These are phyloP conservation scores for Calameuta pallipes DNA, from an alignment of 2,888 invertebrate genomes.

Conservation along the genomic window DNA sequence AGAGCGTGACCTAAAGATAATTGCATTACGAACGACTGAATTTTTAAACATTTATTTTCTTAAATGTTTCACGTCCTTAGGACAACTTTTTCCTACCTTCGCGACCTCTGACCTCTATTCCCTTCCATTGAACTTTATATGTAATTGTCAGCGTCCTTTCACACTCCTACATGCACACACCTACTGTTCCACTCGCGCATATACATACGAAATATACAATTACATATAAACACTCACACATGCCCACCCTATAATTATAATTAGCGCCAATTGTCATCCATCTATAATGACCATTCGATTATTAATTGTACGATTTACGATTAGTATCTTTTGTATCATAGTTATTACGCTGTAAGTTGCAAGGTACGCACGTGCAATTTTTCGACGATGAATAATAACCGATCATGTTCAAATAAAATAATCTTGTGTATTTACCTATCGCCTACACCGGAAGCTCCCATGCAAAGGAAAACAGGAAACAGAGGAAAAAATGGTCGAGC, in stretches of 20 bases:
- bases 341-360: conserved; percentile 59
- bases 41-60: conserved; percentile 36
- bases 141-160: conserved; percentile 36
- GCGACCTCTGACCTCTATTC: conserved; percentile 10
- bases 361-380: conserved; percentile 58
- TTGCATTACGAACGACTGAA: conserved; percentile 44
- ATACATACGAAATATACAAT: too few relatives aligned
- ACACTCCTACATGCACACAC: conserved; percentile 10
- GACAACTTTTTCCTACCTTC: background rate
- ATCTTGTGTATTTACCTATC: background rate
- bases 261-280: conserved; percentile 31
- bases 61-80: conserved; percentile 27
- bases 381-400: conserved; percentile 62
- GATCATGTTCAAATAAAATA: conserved; percentile 52
- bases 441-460: background rate
- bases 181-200: too few relatives aligned
- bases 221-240: background rate
- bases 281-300: conserved; percentile 41
- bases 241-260: background rate
- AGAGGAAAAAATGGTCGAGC: background rate
- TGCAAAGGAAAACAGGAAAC: background rate
- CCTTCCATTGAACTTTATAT: conserved; percentile 34
- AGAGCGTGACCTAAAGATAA: conserved; percentile 18
- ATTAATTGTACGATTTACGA: conserved; percentile 46
- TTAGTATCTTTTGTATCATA: conserved; percentile 62